Evolutionary conservation across 2,888 invertebrate species (phyloP).

Genomic region (Phengaris arion): DNA sequence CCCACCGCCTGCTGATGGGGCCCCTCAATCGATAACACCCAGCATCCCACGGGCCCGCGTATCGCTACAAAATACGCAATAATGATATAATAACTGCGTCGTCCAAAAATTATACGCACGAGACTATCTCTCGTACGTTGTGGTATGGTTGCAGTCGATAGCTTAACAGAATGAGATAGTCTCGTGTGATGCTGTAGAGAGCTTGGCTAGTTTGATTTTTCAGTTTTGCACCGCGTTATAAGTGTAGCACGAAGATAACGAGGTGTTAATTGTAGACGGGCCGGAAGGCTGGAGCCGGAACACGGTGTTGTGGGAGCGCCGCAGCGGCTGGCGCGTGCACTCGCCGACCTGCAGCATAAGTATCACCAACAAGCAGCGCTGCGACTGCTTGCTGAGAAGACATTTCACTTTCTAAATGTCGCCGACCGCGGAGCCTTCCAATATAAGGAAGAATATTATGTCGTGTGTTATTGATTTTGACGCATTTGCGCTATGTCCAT

Average conservation of each 20-base stretch:
- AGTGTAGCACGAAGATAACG: slow-evolving; percentile 37
- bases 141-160: background rate
- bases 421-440: background rate
- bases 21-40: slow-evolving; percentile 69
- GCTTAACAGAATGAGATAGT: background rate
- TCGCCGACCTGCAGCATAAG: slow-evolving; percentile 63
- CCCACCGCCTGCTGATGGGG: slow-evolving; percentile 54
- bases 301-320: slow-evolving; percentile 53
- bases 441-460: background rate
- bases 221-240: slow-evolving; percentile 13
- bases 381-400: slow-evolving; percentile 57
- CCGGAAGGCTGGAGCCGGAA: slow-evolving; percentile 44
- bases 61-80: slow-evolving; percentile 70
- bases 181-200: slow-evolving; percentile 2
- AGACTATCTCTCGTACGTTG: background rate
- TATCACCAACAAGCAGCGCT: slow-evolving; percentile 51
- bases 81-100: slow-evolving; percentile 42
- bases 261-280: slow-evolving; percentile 54
- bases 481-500: background rate
- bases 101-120: slow-evolving; percentile 1
- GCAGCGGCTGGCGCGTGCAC: slow-evolving; percentile 53
- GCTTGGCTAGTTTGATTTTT: slow-evolving; percentile 11
- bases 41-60: slow-evolving; percentile 57
- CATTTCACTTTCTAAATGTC: slow-evolving; percentile 35
- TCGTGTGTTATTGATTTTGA: background rate